Conservation (phyloP, 2,888 invertebrate species). For the Azorinus chamasolen region DNA sequence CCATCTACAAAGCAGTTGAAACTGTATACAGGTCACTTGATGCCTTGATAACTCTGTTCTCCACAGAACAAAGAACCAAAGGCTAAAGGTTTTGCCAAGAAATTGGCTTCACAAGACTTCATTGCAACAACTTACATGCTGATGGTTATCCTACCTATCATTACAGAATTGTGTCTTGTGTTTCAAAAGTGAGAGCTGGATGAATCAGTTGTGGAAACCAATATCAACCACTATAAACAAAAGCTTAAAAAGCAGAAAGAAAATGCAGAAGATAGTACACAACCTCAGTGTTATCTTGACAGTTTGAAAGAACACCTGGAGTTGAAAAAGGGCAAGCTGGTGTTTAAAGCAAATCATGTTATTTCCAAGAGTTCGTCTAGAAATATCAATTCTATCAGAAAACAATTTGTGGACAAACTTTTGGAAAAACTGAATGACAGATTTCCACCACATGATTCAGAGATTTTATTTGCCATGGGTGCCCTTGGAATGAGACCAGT, state of each 20-base stretch:
- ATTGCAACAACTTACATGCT: too few species aligned
- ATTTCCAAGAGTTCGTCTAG: slow-evolving; percentile 1
- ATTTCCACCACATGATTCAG: neutral
- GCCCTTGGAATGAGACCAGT: slow-evolving; percentile 15
- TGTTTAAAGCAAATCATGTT: slow-evolving; percentile 3
- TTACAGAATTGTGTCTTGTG: too few species aligned
- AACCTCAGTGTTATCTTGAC: neutral
- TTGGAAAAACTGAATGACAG: slow-evolving; percentile 14
- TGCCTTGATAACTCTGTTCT: slow-evolving; percentile 2
- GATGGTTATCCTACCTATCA: too few species aligned
- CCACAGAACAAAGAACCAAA: neutral
- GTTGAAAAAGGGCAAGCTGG: neutral
- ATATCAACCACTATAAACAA: too few species aligned
- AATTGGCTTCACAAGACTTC: too few species aligned
- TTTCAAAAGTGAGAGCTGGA: neutral
- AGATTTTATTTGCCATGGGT: slow-evolving; percentile 5
- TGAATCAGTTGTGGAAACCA: too few species aligned
- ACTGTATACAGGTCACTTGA: neutral
- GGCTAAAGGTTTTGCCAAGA: too few species aligned
- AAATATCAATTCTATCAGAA: slow-evolving; percentile 5
- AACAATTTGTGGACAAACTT: slow-evolving; percentile 12
- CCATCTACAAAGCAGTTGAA: too few species aligned
- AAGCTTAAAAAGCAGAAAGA: too few species aligned
- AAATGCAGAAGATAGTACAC: neutral
- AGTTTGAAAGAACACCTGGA: slow-evolving; percentile 11